Conservation (phyloP, 2,797 vertebrate species). For the Sylvilagus floridanus region DNA sequence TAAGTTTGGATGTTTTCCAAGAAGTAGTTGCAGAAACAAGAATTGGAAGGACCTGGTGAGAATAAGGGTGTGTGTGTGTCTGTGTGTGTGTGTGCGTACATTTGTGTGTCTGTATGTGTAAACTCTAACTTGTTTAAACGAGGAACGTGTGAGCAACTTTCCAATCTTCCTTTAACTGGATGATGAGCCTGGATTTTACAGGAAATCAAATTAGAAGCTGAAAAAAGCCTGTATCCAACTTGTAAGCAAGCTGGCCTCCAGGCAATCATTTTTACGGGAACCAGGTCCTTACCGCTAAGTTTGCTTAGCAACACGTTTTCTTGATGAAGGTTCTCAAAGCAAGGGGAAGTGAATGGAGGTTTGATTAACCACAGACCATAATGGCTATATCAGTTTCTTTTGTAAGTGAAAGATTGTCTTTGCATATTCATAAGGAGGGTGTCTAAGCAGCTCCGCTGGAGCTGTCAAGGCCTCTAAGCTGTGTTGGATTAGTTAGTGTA, state of each 20-base stretch:
- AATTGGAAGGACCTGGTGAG: constrained; percentile 53
- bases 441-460: constrained; percentile 77
- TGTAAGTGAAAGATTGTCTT: constrained; percentile 85
- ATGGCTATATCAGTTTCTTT: constrained; percentile 87
- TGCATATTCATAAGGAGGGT: constrained; percentile 86
- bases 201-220: constrained; percentile 61
- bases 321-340: constrained; percentile 87
- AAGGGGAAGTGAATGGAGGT: constrained; percentile 87
- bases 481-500: constrained; percentile 78
- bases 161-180: constrained; percentile 65
- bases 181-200: constrained; percentile 70
- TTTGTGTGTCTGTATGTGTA: constrained; percentile 31
- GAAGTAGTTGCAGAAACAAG: constrained; percentile 70
- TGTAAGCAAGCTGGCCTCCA: constrained; percentile 64
- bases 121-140: constrained; percentile 70
- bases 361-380: constrained; percentile 88
- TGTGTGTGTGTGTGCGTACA: background rate
- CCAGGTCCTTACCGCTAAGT: constrained; percentile 86
- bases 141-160: constrained; percentile 54
- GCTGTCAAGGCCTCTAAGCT: constrained; percentile 78
- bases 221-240: constrained; percentile 55
- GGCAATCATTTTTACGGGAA: constrained; percentile 86
- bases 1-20: constrained; percentile 76
- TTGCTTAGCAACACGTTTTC: constrained; percentile 87
- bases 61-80: background rate